phyloP scores from a whole-genome alignment of 35 echinoderm and acorn worm genomes.

The Apostichopus japonicus region DNA sequence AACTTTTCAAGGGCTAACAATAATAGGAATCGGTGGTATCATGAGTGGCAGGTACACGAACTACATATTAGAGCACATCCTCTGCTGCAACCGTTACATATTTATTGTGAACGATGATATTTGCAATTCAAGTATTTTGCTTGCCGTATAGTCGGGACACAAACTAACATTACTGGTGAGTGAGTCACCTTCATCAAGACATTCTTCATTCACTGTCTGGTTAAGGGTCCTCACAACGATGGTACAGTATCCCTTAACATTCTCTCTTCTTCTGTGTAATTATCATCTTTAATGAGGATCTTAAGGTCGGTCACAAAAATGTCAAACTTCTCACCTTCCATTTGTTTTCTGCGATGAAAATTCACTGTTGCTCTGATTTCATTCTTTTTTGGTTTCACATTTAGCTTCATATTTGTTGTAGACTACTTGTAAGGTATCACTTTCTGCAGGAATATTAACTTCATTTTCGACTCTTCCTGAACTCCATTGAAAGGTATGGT shows the following conservation, averaged over 20 bases:
- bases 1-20: too few relatives aligned
- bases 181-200: slow-evolving; percentile 67
- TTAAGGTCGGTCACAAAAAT: slow-evolving; percentile 71
- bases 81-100: too few relatives aligned
- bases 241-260: slow-evolving; percentile 73
- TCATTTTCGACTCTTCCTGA: slow-evolving; percentile 3
- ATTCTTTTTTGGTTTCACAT: slow-evolving; percentile 58
- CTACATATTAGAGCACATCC: too few relatives aligned
- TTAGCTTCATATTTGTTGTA: neutral
- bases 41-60: too few relatives aligned
- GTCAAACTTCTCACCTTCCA: slow-evolving; percentile 73
- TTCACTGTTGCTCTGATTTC: slow-evolving; percentile 73
- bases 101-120: too few relatives aligned
- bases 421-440: neutral
- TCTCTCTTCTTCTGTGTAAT: slow-evolving; percentile 65
- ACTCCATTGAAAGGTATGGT: slow-evolving; percentile 45
- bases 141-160: too few relatives aligned
- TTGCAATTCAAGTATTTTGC: too few relatives aligned
- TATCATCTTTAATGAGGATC: slow-evolving; percentile 67
- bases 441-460: neutral
- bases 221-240: slow-evolving; percentile 28
- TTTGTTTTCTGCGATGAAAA: slow-evolving; percentile 61
- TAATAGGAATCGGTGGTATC: too few relatives aligned
- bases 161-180: too few relatives aligned
- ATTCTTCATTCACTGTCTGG: slow-evolving; percentile 64